Evolutionary conservation across 2,113 vertebrate species (phyloP).

Genomic region (Macquaria australasica): DNA sequence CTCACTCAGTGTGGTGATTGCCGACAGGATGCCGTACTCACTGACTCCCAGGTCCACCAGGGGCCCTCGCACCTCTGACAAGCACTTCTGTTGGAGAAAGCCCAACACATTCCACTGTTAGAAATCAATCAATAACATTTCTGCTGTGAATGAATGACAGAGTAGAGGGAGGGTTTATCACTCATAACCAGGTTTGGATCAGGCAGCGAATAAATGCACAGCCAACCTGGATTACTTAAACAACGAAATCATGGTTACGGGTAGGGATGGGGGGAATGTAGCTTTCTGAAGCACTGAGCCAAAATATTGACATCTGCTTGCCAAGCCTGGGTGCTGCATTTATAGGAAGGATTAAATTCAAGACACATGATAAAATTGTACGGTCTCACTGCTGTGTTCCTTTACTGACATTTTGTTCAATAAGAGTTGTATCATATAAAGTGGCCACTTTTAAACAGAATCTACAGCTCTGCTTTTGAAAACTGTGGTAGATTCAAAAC

Average conservation of each 20-base stretch:
- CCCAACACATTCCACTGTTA: not conserved
- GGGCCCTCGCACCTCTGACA: slow-evolving; percentile 76
- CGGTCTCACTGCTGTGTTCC: not conserved
- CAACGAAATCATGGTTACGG: not conserved
- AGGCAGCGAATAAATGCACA: not conserved
- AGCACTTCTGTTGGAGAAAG: slow-evolving; percentile 67
- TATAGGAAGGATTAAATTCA: not conserved
- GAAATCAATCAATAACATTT: not conserved
- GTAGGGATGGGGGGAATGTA: not conserved
- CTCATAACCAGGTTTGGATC: not conserved
- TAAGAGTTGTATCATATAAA: not conserved
- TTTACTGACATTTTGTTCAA: not conserved
- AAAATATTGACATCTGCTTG: slow-evolving; percentile 1
- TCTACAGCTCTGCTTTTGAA: not conserved
- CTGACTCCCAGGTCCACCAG: slow-evolving; percentile 82
- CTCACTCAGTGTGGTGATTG: slow-evolving; percentile 78
- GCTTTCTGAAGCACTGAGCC: not conserved
- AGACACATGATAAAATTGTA: not conserved
- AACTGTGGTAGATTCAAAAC: not conserved
- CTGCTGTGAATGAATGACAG: not conserved
- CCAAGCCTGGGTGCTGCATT: not conserved
- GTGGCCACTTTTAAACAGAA: not conserved
- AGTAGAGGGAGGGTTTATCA: not conserved
- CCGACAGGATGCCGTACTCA: slow-evolving; percentile 81
- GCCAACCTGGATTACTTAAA: not conserved